These are phyloP conservation scores for Borostomias antarcticus DNA, from an alignment of 2,797 vertebrate species.

Conservation along the genomic window DNA sequence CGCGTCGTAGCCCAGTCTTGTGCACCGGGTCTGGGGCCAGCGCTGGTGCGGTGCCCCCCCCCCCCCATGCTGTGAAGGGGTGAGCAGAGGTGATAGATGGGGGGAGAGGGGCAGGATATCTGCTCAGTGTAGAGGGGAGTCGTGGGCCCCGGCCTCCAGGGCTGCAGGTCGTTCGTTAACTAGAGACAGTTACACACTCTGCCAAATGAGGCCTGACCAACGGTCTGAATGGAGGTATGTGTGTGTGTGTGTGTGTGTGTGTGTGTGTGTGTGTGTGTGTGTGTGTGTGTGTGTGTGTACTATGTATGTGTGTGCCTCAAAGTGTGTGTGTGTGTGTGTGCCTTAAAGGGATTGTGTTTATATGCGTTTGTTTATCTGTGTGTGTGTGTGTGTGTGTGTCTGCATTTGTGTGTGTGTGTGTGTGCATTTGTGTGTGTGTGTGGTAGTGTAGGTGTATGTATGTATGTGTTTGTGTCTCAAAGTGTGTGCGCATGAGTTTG, in stretches of 20 bases:
- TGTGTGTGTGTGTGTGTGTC: background rate
- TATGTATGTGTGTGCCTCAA: slow-evolving; percentile 1
- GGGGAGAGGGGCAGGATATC: slow-evolving; percentile 62
- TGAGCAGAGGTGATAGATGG: slow-evolving; percentile 60
- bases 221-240: slow-evolving; percentile 40
- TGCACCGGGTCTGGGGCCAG: background rate
- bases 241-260: slow-evolving; percentile 7
- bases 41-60: slow-evolving; percentile 35
- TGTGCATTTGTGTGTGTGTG: slow-evolving; percentile 1
- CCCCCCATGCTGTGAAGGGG: slow-evolving; percentile 32
- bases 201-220: slow-evolving; percentile 72
- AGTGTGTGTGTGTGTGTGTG: background rate
- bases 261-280: slow-evolving; percentile 1
- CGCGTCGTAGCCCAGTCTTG: slow-evolving; percentile 28
- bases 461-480: too few species aligned
- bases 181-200: slow-evolving; percentile 66
- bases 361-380: background rate
- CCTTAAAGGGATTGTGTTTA: background rate
- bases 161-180: slow-evolving; percentile 66
- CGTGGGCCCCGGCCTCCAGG: slow-evolving; percentile 47
- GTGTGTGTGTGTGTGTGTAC: slow-evolving; percentile 7
- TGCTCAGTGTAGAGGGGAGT: slow-evolving; percentile 59
- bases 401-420: background rate
- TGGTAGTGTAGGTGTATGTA: too few species aligned
- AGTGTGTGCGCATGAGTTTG: slow-evolving; percentile 6